Evolutionary conservation across 2,113 vertebrate species (phyloP), one percentile per base, ranked within the genome.

Genomic region (Felis catus): DNA sequence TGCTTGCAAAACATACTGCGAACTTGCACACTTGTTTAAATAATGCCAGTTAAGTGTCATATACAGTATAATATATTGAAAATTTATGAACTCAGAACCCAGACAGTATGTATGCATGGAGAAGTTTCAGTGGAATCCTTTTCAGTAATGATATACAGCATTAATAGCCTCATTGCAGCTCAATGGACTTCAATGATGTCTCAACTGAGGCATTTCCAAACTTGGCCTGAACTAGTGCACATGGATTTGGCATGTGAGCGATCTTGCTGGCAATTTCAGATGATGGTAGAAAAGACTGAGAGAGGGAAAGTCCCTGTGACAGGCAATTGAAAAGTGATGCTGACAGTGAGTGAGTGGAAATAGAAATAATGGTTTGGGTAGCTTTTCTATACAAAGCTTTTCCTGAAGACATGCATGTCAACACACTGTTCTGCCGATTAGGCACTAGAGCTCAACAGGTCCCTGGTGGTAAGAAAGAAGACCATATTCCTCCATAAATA

Each of bases 391-490:
- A 5, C 19, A 48, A 68, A 61, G 9, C 7, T 31, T 8, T 48
- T 73, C 31, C 36, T 76, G 51, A 89, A 88, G 3, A 7, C 33
- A 23, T 25, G 5, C 9, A 23, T 48, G 9, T 51, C 13, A 48
- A 31, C 14, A 58, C 4, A 9, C 1, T 39, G 2, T 27, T 36
- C 3, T 96, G 3, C 1, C 1, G 23, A 0, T 25, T 3, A 31
- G 4, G 4, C 39, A 29, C 12, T 23, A 31, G 11, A 70, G 7
- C 1, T 15, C 7, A n/a, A 6, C 0, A 2, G 51, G 7, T 5
- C 5, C 88, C 18, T n/a, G n/a, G 82, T 5, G 66, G 7, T 1
- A 82, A 71, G 23, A n/a, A 68, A 74, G 12, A 1, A 36, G 33
- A 73, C 21, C 48, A 74, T 0, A 0, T 8, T 74, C 21, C 31